Conservation (phyloP, 1,140 invertebrate species). For the Phenacoccus solenopsis region DNA sequence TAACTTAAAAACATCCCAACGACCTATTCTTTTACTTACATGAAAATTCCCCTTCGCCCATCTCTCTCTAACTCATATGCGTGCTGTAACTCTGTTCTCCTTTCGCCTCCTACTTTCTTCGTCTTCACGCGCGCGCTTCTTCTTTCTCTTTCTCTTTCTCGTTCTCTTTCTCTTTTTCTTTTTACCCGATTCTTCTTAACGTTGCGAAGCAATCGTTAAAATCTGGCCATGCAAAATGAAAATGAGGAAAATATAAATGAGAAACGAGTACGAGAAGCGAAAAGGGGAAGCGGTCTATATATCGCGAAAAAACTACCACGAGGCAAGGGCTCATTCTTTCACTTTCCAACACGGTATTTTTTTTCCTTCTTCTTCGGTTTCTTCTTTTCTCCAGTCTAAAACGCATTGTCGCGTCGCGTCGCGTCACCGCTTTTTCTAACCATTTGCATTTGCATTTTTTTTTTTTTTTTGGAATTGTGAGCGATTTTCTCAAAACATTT, state of each 20-base stretch:
- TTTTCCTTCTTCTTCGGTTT: neutral
- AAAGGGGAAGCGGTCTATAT: constrained; percentile 18
- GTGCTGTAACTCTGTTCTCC: neutral
- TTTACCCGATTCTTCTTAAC: constrained; percentile 23
- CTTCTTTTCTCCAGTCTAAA: constrained; percentile 11
- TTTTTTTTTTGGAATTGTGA: neutral
- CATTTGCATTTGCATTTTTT: constrained; percentile 20
- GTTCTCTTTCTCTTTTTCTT: constrained; percentile 20
- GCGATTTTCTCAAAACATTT: neutral
- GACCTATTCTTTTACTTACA: constrained; percentile 26
- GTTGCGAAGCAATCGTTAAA: constrained; percentile 28
- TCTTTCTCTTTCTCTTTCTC: constrained; percentile 7
- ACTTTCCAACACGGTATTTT: neutral
- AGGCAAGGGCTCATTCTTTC: constrained; percentile 14
- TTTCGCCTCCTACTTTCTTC: neutral
- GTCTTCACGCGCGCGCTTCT: constrained; percentile 16
- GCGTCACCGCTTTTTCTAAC: neutral
- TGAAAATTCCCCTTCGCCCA: constrained; percentile 9
- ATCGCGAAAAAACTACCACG: constrained; percentile 17
- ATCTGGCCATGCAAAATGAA: constrained; percentile 29
- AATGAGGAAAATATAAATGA: constrained; percentile 28
- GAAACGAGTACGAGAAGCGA: constrained; percentile 21
- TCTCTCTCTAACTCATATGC: constrained; percentile 13
- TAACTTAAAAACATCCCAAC: constrained; percentile 16
- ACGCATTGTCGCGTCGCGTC: constrained; percentile 12